Evolutionary conservation across 53 echinoderm and acorn worm genomes (phyloP).

Genomic region (Paelopatides confundens): DNA sequence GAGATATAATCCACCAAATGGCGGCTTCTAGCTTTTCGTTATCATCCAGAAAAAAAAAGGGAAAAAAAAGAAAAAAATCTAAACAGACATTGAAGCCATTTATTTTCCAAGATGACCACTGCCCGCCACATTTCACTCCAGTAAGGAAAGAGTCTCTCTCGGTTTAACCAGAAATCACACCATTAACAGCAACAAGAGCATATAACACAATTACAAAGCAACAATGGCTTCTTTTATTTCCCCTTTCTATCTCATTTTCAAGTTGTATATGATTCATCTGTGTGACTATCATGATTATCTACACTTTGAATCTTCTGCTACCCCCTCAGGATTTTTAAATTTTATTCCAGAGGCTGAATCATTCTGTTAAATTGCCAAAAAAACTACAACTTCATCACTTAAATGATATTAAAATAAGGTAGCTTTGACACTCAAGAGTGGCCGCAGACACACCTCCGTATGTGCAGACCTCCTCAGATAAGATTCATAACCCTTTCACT

Average conservation of each 20-base stretch:
- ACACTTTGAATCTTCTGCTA: no score
- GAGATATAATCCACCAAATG: no score
- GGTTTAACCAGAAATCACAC: not conserved
- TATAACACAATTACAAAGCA: not conserved
- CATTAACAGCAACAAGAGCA: not conserved
- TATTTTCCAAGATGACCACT: no score
- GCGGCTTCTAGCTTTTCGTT: no score
- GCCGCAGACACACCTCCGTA: not conserved
- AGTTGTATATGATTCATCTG: not conserved
- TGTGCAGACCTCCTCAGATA: not conserved
- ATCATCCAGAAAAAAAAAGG: no score
- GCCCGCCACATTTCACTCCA: no score
- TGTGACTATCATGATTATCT: not conserved
- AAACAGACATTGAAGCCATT: no score
- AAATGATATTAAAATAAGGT: not conserved
- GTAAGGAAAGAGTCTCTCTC: not conserved
- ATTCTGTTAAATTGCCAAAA: not conserved
- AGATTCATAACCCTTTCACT: not conserved
- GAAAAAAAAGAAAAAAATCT: no score
- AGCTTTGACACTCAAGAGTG: not conserved
- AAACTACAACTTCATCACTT: not conserved
- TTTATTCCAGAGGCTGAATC: not conserved
- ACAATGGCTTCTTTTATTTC: not conserved
- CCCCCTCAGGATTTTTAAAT: no score
- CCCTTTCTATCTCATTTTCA: not conserved